A percentile compares a stretch with the other conserved stretches of the same genome.
Conservation (phyloP, 2,888 invertebrate genomes). For the Epinotia nisella region DNA sequence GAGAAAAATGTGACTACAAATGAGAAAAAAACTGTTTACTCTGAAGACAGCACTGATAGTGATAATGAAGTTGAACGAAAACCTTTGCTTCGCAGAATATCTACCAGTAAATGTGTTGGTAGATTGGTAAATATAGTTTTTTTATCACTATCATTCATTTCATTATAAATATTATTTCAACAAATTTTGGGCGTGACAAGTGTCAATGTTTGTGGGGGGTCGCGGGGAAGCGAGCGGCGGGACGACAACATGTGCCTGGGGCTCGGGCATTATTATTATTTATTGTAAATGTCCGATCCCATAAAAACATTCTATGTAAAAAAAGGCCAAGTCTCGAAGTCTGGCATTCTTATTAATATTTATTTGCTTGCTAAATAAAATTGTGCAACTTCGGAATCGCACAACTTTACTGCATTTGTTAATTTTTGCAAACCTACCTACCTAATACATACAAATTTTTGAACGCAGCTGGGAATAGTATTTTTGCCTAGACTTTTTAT, state of each 20-base stretch:
- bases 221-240: slow-evolving; percentile 18
- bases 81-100: slow-evolving; percentile 90
- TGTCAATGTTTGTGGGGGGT: slow-evolving; percentile 30
- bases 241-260: slow-evolving; percentile 26
- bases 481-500: no score
- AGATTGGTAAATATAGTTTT: slow-evolving; percentile 88
- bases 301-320: no score
- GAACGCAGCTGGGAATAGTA: no score
- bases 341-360: no score
- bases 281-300: not conserved
- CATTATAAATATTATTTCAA: slow-evolving; percentile 9
- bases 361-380: no score
- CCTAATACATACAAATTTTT: no score
- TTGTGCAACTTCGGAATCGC: no score
- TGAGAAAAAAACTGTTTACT: slow-evolving; percentile 67
- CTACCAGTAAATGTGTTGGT: slow-evolving; percentile 92
- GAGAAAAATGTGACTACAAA: slow-evolving; percentile 62
- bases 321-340: no score
- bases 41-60: slow-evolving; percentile 88
- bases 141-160: slow-evolving; percentile 2
- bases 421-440: no score
- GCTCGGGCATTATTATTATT: not conserved
- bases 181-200: slow-evolving; percentile 33
- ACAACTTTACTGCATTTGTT: no score
- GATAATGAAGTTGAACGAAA: slow-evolving; percentile 93